Evolutionary conservation across 2,113 vertebrate species (phyloP), one percentile per base, ranked within the genome.

Genomic region (Rhinolophus sinicus): DNA sequence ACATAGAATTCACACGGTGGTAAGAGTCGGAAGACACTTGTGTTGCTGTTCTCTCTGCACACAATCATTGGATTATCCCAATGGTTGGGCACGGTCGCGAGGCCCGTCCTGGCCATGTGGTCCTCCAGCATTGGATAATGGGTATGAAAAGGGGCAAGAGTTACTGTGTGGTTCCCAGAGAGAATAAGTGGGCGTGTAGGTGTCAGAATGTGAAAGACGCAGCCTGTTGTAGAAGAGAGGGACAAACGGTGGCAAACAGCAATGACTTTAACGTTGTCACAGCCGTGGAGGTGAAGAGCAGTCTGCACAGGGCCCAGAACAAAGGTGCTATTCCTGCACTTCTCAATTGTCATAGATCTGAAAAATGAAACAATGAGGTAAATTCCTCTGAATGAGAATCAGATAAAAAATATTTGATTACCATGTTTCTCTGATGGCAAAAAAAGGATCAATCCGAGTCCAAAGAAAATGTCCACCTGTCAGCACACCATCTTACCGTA

Each of bases 51-150:
- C 56, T 99, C 99, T 24, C 96, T 97, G 50, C 99, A 99, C 82
- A 99, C 95, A 22, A 99, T 96, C 97, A 99, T 78, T 13, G 99
- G 99, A 58, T 96, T 98, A 91, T 99, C 99, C 99, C 99, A 99
- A 97, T 95, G 94, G 93, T 99, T 99, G 3, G 99, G 99, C 88
- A 99, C 98, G 0, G 99, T 99, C 5, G 99, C 99, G 78, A 99
- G 98, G 28, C 99, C 99, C 22, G 98, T 99, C 13, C 98, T 99
- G 96, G 99, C 99, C 99, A 99, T 99, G 96, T 99, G 99, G 77
- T 99, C 99, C 97, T 99, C 99, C 70, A 99, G 98, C 98, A 99
- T 98, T 13, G 99, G 99, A 73, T 99, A 99, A 90, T 99, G 98
- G 0, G 99, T 99, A 97, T 99, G 99, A 98, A 99, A 99, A 64